Evolutionary conservation across 2,113 vertebrate species (phyloP).

Genomic region (Dendrocopos noguchii): DNA sequence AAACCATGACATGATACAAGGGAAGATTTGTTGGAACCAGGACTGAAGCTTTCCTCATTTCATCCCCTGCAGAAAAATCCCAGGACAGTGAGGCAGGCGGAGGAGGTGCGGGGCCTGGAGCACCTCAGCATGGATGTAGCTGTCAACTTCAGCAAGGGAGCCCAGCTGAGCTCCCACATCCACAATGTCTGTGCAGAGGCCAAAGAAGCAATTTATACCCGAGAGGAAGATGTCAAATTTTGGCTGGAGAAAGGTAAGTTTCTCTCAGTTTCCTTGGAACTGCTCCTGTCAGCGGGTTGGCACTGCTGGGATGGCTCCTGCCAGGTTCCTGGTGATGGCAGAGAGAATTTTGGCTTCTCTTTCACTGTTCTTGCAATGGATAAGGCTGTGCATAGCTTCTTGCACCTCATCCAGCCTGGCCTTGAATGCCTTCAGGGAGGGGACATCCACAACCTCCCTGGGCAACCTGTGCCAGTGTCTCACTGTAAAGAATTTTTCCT

Average conservation of each 20-base stretch:
- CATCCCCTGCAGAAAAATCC: constrained; percentile 88
- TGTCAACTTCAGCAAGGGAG: constrained; percentile 89
- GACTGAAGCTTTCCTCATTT: accelerated
- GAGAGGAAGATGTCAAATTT: constrained; percentile 88
- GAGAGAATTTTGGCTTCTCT: background rate
- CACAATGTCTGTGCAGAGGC: constrained; percentile 92
- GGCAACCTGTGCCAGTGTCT: no score
- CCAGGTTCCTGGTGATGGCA: background rate
- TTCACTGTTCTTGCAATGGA: accelerated
- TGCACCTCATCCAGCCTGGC: background rate
- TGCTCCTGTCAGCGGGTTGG: background rate
- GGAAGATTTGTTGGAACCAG: background rate
- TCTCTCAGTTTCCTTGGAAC: accelerated
- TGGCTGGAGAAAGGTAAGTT: constrained; percentile 88
- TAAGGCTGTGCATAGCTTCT: accelerated
- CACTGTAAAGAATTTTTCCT: no score
- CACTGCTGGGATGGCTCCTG: background rate
- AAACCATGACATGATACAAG: accelerated
- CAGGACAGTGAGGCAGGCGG: constrained; percentile 86
- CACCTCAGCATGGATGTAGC: constrained; percentile 88
- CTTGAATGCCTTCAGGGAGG: no score
- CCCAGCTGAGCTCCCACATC: constrained; percentile 90
- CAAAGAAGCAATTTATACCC: constrained; percentile 89
- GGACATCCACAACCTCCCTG: no score
- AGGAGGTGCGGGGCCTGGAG: constrained; percentile 87